phyloP scores from a whole-genome alignment of 2,113 vertebrate genomes.

The Mellivora capensis region DNA sequence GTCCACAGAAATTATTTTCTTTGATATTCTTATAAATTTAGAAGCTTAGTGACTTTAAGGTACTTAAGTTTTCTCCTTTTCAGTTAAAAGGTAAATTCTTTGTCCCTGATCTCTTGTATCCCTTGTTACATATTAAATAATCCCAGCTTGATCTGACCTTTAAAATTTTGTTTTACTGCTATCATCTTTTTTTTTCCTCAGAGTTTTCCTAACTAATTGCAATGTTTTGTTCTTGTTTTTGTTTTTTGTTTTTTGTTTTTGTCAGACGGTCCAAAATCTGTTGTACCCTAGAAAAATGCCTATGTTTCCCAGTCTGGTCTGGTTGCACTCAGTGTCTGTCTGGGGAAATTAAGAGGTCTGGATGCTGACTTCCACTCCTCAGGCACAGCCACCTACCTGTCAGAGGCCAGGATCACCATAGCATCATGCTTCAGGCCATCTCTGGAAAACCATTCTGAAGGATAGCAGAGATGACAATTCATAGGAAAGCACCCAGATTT shows the following conservation, averaged over 20 bases:
- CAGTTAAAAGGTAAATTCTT: neutral
- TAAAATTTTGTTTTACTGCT: neutral
- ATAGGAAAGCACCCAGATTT: neutral
- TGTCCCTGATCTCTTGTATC: neutral
- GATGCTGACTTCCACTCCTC: neutral
- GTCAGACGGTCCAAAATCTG: neutral
- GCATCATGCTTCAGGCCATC: neutral
- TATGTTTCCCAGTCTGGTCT: neutral
- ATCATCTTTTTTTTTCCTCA: neutral
- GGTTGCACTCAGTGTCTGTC: neutral
- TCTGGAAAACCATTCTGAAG: neutral
- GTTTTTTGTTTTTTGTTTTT: neutral
- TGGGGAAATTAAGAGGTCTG: neutral
- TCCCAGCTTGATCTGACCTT: neutral
- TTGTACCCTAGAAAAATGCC: neutral
- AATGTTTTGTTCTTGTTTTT: constrained; percentile 5
- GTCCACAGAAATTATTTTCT: neutral
- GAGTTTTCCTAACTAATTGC: neutral
- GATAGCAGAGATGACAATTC: neutral
- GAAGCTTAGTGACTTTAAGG: neutral
- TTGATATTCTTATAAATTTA: neutral
- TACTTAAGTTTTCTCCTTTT: constrained; percentile 12
- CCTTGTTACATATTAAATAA: neutral
- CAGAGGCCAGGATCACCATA: neutral
- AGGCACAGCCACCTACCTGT: neutral